Evolutionary conservation across 2,888 invertebrate genomes (phyloP).

Genomic region (Eupithecia abbreviata): DNA sequence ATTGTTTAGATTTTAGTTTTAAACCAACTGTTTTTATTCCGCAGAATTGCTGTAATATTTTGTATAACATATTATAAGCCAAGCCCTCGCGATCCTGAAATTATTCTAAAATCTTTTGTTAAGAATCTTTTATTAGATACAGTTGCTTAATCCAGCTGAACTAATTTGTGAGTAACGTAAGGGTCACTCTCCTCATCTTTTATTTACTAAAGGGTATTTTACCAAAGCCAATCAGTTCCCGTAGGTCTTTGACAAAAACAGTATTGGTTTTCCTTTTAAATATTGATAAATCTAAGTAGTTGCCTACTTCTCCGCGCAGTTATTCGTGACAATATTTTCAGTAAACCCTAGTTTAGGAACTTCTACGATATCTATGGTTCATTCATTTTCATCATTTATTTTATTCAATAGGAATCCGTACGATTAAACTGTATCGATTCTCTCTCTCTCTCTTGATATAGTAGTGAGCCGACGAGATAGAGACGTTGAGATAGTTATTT

Average conservation of each 20-base stretch:
- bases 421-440: background rate
- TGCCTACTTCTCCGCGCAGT: background rate
- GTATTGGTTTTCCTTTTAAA: constrained; percentile 37
- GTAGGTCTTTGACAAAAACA: constrained; percentile 33
- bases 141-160: background rate
- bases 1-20: too few relatives aligned
- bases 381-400: too few relatives aligned
- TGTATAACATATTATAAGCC: background rate
- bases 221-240: constrained; percentile 44
- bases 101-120: background rate
- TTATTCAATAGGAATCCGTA: background rate
- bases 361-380: background rate
- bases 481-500: background rate
- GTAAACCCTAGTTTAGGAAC: background rate
- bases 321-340: background rate
- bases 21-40: background rate
- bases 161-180: constrained; percentile 5
- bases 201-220: constrained; percentile 50
- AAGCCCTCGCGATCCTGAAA: background rate
- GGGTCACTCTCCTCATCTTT: constrained; percentile 44
- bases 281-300: constrained; percentile 33
- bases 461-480: too few relatives aligned
- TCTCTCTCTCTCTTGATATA: background rate
- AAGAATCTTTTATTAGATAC: background rate
- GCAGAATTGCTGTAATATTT: background rate